Evolutionary conservation across 2,797 vertebrate species (phyloP).

Genomic region (Prunella strophiata): DNA sequence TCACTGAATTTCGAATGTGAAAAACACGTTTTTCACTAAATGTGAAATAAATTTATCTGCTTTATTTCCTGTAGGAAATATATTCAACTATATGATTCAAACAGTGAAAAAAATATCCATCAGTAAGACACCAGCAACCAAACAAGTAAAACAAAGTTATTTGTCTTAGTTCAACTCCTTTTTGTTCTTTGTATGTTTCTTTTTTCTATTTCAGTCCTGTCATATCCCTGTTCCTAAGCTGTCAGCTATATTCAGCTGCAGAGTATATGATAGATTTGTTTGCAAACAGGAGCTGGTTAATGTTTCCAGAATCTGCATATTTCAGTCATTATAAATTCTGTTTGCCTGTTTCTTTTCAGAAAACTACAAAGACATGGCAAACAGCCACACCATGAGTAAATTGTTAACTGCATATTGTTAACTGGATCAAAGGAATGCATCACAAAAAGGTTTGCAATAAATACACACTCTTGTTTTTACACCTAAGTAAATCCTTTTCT

Average conservation of each 20-base stretch:
- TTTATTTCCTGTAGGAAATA: neutral
- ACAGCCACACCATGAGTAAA: conserved; percentile 21
- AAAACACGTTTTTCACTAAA: neutral
- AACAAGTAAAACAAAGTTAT: neutral
- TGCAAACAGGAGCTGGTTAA: conserved; percentile 18
- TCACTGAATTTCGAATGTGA: neutral
- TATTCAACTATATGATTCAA: neutral
- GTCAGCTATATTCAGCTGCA: neutral
- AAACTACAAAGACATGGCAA: conserved; percentile 27
- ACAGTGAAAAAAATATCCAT: neutral
- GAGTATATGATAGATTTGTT: neutral
- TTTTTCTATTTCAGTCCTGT: neutral
- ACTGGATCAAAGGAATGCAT: neutral
- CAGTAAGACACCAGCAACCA: neutral
- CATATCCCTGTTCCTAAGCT: neutral
- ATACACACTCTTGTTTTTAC: neutral
- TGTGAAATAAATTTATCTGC: neutral
- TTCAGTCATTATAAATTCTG: neutral
- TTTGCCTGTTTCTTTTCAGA: conserved; percentile 20
- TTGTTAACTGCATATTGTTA: neutral
- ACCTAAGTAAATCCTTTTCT: conserved; percentile 34
- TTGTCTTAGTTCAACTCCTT: neutral
- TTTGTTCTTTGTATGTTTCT: neutral
- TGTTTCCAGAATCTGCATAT: neutral
- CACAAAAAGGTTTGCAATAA: neutral